A percentile compares a stretch with the other conserved stretches of the same genome.
Conservation (phyloP, 2,888 invertebrate species). For the Orthonychiurus folsomi region DNA sequence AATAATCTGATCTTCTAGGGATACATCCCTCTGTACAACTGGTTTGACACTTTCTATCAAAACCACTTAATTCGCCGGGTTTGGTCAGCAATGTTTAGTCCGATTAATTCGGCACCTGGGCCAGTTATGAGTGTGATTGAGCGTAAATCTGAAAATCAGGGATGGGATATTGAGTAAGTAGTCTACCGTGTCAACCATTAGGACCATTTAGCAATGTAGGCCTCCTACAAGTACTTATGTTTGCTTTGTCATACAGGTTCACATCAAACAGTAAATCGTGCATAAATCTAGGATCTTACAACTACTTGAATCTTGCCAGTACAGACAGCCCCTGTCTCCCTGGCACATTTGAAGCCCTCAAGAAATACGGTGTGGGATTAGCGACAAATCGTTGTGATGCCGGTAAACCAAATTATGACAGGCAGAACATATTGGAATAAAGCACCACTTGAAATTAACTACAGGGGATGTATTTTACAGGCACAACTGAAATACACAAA, state of each 20-base stretch:
- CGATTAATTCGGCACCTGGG: slow-evolving; percentile 10
- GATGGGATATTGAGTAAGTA: slow-evolving; percentile 15
- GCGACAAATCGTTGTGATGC: background rate
- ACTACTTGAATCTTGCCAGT: slow-evolving; percentile 12
- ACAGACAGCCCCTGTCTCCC: slow-evolving; percentile 6
- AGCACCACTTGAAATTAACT: too few species aligned
- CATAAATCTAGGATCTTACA: slow-evolving; percentile 15
- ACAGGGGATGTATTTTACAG: slow-evolving; percentile 11
- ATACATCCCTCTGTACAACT: slow-evolving; percentile 11
- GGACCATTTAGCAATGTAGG: too few species aligned
- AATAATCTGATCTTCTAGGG: slow-evolving; percentile 6
- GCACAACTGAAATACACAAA: slow-evolving; percentile 6
- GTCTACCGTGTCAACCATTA: too few species aligned
- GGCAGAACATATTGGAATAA: too few species aligned
- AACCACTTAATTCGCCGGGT: slow-evolving; percentile 11
- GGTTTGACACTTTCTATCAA: slow-evolving; percentile 10
- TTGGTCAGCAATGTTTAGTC: slow-evolving; percentile 13
- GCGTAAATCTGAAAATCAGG: slow-evolving; percentile 10
- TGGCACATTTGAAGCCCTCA: background rate
- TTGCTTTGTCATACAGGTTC: background rate
- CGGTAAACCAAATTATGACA: too few species aligned
- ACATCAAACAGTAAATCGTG: slow-evolving; percentile 4
- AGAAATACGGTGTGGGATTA: slow-evolving; percentile 8
- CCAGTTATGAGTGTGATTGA: slow-evolving; percentile 10
- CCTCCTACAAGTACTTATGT: background rate